Percentiles rank a stretch among this genome's conserved stretches.
phyloP scores from a whole-genome alignment of 2,113 vertebrate species.

The Epinephelus moara region DNA sequence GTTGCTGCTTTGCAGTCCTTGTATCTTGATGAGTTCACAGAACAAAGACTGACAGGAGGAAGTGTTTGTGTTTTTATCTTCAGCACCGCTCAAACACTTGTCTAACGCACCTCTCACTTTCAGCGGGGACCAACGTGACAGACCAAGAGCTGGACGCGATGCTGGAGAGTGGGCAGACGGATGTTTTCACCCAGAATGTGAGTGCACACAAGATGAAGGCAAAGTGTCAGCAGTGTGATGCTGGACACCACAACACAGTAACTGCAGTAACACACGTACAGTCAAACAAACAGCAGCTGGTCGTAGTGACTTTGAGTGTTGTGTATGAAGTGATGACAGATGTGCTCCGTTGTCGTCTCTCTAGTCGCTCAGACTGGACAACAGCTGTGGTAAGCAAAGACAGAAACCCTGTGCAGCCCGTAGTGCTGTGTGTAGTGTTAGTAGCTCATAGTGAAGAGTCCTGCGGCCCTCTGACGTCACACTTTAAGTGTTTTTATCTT shows the following conservation, averaged over 20 bases:
- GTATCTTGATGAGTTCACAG: neutral
- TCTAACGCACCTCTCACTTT: neutral
- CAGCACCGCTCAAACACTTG: neutral
- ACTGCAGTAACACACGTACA: neutral
- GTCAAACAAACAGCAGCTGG: neutral
- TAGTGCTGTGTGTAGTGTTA: slow-evolving; percentile 8
- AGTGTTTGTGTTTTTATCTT: slow-evolving; percentile 14
- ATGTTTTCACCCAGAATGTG: slow-evolving; percentile 93
- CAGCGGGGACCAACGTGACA: slow-evolving; percentile 87
- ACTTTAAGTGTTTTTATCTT: no score
- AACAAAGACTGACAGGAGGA: neutral
- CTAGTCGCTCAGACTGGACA: slow-evolving; percentile 32
- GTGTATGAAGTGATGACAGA: neutral
- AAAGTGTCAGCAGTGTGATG: neutral
- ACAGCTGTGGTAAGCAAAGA: slow-evolving; percentile 47
- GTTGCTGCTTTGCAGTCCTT: no score
- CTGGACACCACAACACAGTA: slow-evolving; percentile 4
- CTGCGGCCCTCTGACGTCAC: no score
- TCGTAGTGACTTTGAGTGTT: neutral
- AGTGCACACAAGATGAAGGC: slow-evolving; percentile 57
- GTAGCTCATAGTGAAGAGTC: neutral
- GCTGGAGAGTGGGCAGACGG: slow-evolving; percentile 91
- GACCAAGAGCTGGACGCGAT: slow-evolving; percentile 90
- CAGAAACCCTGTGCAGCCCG: neutral
- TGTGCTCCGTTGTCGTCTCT: slow-evolving; percentile 52